These are phyloP conservation scores for Hippopotamyrus pictus DNA, from an alignment of 2,797 vertebrate genomes.

Conservation along the genomic window DNA sequence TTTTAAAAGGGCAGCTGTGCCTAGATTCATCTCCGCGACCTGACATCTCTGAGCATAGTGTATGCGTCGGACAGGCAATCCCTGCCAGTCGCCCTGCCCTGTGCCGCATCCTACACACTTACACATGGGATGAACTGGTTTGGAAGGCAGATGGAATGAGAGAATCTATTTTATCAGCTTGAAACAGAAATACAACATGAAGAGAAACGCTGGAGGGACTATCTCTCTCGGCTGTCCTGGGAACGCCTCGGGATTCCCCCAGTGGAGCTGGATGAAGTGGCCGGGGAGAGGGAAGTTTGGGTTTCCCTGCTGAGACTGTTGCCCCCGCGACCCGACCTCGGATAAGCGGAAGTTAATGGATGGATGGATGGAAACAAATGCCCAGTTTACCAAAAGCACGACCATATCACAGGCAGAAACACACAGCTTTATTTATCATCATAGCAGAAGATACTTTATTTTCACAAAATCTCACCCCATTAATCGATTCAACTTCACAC, in stretches of 20 bases:
- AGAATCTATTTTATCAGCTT: neutral
- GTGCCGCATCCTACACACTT: neutral
- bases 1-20: neutral
- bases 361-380: too few species aligned
- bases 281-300: too few species aligned
- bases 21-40: neutral
- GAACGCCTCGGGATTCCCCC: too few species aligned
- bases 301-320: too few species aligned
- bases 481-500: slow-evolving; percentile 43
- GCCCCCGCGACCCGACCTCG: too few species aligned
- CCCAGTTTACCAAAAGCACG: neutral
- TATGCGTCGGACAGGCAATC: neutral
- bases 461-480: slow-evolving; percentile 50
- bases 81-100: neutral
- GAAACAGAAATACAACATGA: neutral
- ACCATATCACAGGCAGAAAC: slow-evolving; percentile 47
- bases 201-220: too few species aligned
- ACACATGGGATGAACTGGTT: neutral
- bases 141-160: neutral
- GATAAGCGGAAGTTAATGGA: too few species aligned
- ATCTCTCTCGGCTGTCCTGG: too few species aligned
- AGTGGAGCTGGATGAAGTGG: too few species aligned
- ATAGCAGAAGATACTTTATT: slow-evolving; percentile 59
- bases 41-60: neutral
- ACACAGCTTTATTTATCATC: slow-evolving; percentile 62